Base-by-base conservation (phyloP, 2,888 invertebrate species). In the Strigamia crassipes region DNA sequence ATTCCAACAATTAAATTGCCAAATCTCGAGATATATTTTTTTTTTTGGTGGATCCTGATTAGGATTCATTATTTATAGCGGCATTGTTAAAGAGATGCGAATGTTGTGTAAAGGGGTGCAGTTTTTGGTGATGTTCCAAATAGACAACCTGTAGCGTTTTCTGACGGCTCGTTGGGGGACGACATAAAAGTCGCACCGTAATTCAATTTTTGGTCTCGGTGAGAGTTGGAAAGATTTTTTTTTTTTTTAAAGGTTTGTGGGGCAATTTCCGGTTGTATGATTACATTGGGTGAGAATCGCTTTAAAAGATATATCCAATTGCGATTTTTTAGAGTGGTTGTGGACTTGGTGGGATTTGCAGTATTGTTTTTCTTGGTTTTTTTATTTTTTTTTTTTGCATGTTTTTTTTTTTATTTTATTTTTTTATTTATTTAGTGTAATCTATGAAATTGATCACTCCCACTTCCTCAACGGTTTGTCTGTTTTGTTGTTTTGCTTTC, bases 401-500 rank as follows among this genome's bases (percentile, higher is more conserved):
- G n/a, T n/a, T n/a, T n/a, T 51, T 4, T 15, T n/a, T n/a, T n/a
- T 51, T 4, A 51, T 51, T 1, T 51, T n/a, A 27, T 73, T 73
- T 27, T 27, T n/a, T n/a, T n/a, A n/a, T n/a, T n/a, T n/a, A n/a
- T n/a, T n/a, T 6, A 2, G 73, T 73, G 27, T 73, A 73, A 73
- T 73, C 73, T 27, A 73, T 15, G 73, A 31, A 73, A 73, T 73
- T 73, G 73, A 73, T 73, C 73, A 73, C 73, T 27, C 73, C 73
- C 73, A 73, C 73, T 73, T 73, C 73, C 73, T 73, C 73, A 31
- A 73, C n/a, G 27, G 73, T 73, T 73, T 73, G 66, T 66, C 23
- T 73, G 73, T 73, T 31, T 31, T 73, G 34, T 78, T 78, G 79
- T 41, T 78, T 78, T 78, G 41, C 23, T 78, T 78, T 78, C 5